Evolutionary conservation across 2,113 vertebrate genomes (phyloP), one percentile per base, ranked within the genome.

Genomic region (Apteryx mantelli): DNA sequence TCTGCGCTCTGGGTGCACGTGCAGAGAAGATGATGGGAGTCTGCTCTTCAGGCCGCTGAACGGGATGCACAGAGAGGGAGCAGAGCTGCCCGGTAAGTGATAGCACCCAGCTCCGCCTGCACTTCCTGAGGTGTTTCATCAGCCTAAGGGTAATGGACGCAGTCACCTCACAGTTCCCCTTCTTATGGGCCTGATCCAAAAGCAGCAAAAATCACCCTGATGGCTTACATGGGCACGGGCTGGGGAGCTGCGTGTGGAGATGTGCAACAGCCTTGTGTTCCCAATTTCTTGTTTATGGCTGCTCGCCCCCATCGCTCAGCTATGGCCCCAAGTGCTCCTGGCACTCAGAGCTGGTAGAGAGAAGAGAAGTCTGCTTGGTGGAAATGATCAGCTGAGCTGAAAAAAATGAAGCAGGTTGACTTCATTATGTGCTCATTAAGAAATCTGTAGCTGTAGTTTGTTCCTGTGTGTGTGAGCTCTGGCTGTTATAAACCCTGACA

Each of bases 401-500:
- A 95, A 94, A 89, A 81, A 92, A 83, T 30, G 69, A 56, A 84
- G 78, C 92, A 96, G 89, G 71, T 88, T 96, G 95, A 90, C 83
- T 95, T 94, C 87, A 93, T 95, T 90, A 94, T 81, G 74, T 73
- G 93, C 90, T 95, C 96, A 96, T 97, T 96, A 97, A 98, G 96
- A 91, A 86, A 95, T 95, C 76, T 92, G 65, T 95, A 86, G 61
- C 95, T 84, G 83, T 86, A 93, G 95, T 97, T 95, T 95, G 95
- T 91, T 92, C 48, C 92, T 52, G 70, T 91, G 91, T 83, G 97
- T 93, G 95, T 94, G 95, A 95, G 70, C 88, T 95, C 91, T 97
- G 91, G 96, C 82, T 97, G 94, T 97, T 96, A 96, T 93, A 96
- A 97, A 97, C 84, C 90, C 97, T 97, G 96, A 96, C 97, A 96